A percentile compares a stretch with the other conserved stretches of the same genome.
phyloP scores from a whole-genome alignment of 2,797 vertebrate species.

The Pseudomugil gertrudae region DNA sequence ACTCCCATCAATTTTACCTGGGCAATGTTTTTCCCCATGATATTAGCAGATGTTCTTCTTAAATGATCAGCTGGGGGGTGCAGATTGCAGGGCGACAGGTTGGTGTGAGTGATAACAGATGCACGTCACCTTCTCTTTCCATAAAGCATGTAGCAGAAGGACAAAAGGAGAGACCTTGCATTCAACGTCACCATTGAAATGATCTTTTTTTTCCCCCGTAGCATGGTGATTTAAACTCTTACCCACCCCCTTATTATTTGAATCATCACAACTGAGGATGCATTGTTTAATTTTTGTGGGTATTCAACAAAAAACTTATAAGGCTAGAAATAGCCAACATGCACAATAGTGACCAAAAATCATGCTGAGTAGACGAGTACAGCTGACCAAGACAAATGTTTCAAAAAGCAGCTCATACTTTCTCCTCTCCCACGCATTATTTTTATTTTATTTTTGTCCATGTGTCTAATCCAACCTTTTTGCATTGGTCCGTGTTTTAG shows the following conservation, averaged over 20 bases:
- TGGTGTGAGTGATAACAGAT: constrained; percentile 45
- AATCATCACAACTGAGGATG: constrained; percentile 8
- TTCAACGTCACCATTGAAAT: constrained; percentile 20
- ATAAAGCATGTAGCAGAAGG: constrained; percentile 3
- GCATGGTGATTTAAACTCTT: constrained; percentile 3
- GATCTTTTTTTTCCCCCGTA: neutral
- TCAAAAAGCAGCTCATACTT: constrained; percentile 12
- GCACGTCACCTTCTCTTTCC: neutral
- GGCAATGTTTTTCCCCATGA: constrained; percentile 41
- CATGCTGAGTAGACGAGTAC: constrained; percentile 14
- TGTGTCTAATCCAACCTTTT: constrained; percentile 21
- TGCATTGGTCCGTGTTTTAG: constrained; percentile 33
- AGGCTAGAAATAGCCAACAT: constrained; percentile 29
- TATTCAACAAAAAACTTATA: constrained; percentile 12
- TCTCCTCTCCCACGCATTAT: constrained; percentile 5
- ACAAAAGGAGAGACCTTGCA: constrained; percentile 17
- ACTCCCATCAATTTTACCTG: constrained; percentile 41
- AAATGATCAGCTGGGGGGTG: constrained; percentile 30
- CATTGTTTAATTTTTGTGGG: constrained; percentile 6
- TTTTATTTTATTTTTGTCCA: constrained; percentile 14
- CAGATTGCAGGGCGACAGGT: constrained; percentile 46
- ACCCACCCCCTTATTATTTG: constrained; percentile 7
- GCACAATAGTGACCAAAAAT: constrained; percentile 3
- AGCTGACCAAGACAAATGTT: constrained; percentile 29
- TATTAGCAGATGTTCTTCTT: constrained; percentile 47